phyloP scores from a whole-genome alignment of 2,888 invertebrate genomes.

The Antheraea yamamai region DNA sequence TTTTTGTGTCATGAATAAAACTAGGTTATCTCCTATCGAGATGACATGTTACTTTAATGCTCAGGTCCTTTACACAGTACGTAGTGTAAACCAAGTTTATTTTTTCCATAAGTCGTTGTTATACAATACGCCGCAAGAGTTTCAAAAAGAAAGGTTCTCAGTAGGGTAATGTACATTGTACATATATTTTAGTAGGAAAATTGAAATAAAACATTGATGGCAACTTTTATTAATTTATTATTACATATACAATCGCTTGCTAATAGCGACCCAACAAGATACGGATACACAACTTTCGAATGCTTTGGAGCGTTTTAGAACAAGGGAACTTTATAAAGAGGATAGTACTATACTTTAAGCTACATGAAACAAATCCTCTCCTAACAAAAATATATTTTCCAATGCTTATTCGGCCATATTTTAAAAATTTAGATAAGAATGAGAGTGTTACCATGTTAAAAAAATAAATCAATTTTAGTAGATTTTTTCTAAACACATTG shows the following conservation, averaged over 20 bases:
- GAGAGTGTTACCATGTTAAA: constrained; percentile 12
- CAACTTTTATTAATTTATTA: constrained; percentile 54
- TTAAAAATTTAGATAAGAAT: neutral
- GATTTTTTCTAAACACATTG: neutral
- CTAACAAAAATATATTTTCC: constrained; percentile 72
- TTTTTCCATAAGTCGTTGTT: too few relatives aligned
- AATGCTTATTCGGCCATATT: constrained; percentile 22
- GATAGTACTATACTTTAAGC: constrained; percentile 27
- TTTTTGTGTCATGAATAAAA: too few relatives aligned
- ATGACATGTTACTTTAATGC: too few relatives aligned
- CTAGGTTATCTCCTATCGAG: too few relatives aligned
- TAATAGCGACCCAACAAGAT: constrained; percentile 69
- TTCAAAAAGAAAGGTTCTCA: too few relatives aligned
- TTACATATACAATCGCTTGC: constrained; percentile 56
- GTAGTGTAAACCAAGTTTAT: too few relatives aligned
- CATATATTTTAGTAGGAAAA: constrained; percentile 7
- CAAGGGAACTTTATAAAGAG: constrained; percentile 24
- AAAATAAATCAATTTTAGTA: neutral
- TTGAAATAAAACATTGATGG: constrained; percentile 38
- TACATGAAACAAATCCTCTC: constrained; percentile 48
- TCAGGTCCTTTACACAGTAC: too few relatives aligned
- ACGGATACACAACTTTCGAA: constrained; percentile 56
- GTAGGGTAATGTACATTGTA: neutral
- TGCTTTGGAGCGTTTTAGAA: constrained; percentile 49
- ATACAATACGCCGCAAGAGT: too few relatives aligned